Conservation (phyloP, 2,888 invertebrate species). For the Pseudeuparius sepicola region DNA sequence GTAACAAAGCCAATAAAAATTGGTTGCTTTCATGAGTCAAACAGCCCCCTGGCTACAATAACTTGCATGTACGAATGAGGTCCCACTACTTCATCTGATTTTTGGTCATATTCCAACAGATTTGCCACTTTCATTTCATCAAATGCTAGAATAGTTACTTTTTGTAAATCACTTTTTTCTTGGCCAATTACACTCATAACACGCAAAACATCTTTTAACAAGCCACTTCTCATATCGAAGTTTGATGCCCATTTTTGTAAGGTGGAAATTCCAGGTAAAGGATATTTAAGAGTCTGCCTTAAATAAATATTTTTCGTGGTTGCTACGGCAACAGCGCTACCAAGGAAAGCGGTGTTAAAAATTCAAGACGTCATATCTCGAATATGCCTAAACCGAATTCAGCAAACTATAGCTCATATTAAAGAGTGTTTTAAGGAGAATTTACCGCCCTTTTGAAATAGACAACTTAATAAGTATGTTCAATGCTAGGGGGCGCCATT, state of each 20-base stretch:
- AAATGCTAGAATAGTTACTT: conserved; percentile 9
- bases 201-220: conserved; percentile 4
- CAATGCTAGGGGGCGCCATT: no score
- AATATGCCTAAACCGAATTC: no score
- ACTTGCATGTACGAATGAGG: conserved; percentile 26
- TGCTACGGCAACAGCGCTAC: no score
- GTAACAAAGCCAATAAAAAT: conserved; percentile 27
- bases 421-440: no score
- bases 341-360: no score
- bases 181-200: conserved; percentile 9
- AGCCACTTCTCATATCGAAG: conserved; percentile 14
- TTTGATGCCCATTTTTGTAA: conserved; percentile 21
- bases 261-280: conserved; percentile 21
- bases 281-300: conserved; percentile 21
- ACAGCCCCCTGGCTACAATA: conserved; percentile 20
- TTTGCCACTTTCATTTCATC: conserved; percentile 16
- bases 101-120: conserved; percentile 21
- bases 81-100: conserved; percentile 24
- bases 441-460: no score
- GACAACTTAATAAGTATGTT: no score
- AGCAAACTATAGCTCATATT: no score
- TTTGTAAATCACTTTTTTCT: no score
- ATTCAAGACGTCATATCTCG: no score
- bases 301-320: conserved; percentile 21
- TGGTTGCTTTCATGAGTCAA: conserved; percentile 24